phyloP scores from a whole-genome alignment of 2,113 vertebrate species.

The Agapornis roseicollis region DNA sequence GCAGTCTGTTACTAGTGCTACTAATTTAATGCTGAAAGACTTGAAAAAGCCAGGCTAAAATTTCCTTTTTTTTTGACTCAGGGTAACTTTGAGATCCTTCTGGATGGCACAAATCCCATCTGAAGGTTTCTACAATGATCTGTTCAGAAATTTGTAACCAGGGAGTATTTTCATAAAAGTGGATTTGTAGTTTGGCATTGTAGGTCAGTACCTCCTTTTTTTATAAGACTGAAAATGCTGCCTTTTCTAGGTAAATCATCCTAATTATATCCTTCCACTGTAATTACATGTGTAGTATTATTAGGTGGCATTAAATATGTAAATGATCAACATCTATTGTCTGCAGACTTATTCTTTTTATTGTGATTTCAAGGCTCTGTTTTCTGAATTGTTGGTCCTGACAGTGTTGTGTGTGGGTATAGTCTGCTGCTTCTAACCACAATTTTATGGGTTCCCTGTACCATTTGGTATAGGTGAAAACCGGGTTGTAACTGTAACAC shows the following conservation, averaged over 20 bases:
- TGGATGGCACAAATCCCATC: not conserved
- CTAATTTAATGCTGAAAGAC: not conserved
- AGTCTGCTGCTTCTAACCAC: conserved; percentile 3
- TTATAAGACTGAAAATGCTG: not conserved
- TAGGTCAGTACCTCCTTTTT: conserved; percentile 5
- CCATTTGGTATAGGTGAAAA: not conserved
- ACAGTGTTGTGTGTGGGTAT: not conserved
- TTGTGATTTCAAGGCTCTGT: conserved; percentile 13
- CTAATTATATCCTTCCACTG: conserved; percentile 21
- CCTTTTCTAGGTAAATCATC: conserved; percentile 31
- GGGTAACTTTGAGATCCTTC: not conserved
- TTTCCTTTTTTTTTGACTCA: not conserved
- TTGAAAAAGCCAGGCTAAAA: not conserved
- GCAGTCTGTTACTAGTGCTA: not conserved
- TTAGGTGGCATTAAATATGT: conserved; percentile 14
- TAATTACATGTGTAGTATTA: conserved; percentile 26
- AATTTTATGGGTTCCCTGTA: conserved; percentile 1
- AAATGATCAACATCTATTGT: conserved; percentile 18
- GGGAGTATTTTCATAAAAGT: not conserved
- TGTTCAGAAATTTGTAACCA: not conserved
- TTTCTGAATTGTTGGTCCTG: conserved; percentile 9
- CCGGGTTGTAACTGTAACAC: not conserved
- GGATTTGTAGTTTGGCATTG: not conserved
- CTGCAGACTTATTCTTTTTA: not conserved
- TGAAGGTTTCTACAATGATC: not conserved